phyloP scores from a whole-genome alignment of 1,140 invertebrate species.

The Drosophila navojoa region DNA sequence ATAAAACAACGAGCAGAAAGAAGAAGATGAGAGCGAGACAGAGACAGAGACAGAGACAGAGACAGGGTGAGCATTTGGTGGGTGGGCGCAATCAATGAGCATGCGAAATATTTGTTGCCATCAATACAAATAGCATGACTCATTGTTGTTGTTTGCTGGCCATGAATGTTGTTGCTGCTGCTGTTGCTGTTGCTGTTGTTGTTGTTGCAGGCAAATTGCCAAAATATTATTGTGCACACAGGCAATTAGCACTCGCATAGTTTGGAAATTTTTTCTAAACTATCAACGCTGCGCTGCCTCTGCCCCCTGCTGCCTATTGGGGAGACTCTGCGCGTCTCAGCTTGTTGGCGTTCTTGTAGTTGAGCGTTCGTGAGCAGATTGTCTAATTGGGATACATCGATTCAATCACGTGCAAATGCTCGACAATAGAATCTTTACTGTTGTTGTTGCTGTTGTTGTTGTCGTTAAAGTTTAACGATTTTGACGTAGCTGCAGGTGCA shows the following conservation, averaged over 20 bases:
- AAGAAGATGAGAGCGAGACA: background rate
- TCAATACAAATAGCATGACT: constrained; percentile 30
- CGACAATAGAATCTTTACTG: constrained; percentile 71
- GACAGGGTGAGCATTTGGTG: background rate
- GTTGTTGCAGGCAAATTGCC: constrained; percentile 61
- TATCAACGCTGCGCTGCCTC: background rate
- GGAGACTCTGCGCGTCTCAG: constrained; percentile 11
- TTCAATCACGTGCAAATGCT: constrained; percentile 76
- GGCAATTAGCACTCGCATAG: constrained; percentile 61
- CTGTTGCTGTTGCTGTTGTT: constrained; percentile 19
- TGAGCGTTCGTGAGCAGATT: constrained; percentile 66
- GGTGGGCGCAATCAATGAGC: constrained; percentile 56
- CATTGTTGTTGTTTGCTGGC: constrained; percentile 56
- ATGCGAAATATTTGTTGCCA: constrained; percentile 66
- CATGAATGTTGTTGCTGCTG: constrained; percentile 39
- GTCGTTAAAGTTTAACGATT: constrained; percentile 75
- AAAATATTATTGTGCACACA: constrained; percentile 61
- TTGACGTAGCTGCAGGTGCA: constrained; percentile 73
- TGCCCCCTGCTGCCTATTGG: constrained; percentile 1
- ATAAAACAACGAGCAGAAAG: constrained; percentile 18
- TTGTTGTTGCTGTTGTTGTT: constrained; percentile 23
- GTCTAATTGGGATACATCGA: constrained; percentile 62
- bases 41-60: constrained; percentile 1
- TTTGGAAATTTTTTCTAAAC: constrained; percentile 51
- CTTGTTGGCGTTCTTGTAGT: constrained; percentile 59